These are phyloP conservation scores for Tinea semifulvella DNA, from an alignment of 2,888 invertebrate species.

Conservation along the genomic window DNA sequence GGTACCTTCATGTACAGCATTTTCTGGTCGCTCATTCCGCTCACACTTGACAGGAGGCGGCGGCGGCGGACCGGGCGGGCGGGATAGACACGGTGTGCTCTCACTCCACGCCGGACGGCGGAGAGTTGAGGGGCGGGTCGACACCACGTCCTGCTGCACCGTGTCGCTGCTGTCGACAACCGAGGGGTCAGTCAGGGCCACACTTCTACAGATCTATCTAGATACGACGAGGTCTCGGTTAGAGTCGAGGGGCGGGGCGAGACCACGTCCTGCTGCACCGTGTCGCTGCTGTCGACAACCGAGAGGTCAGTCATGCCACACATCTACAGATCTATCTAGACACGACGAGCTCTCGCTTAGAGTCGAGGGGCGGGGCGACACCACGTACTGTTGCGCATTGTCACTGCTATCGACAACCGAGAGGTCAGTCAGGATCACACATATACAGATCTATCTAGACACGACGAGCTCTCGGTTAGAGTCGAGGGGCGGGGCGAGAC, in stretches of 20 bases:
- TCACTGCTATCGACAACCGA: conserved; percentile 46
- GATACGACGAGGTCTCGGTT: no score
- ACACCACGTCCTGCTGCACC: conserved; percentile 28
- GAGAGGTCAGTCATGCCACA: no score
- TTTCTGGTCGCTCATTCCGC: conserved; percentile 43
- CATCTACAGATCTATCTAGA: no score
- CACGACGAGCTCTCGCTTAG: conserved; percentile 48
- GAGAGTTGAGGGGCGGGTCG: conserved; percentile 10
- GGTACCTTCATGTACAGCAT: conserved; percentile 64
- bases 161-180: conserved; percentile 46
- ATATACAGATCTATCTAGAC: no score
- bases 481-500: no score
- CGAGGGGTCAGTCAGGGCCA: no score
- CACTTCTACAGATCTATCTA: no score
- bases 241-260: no score
- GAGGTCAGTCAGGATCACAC: no score
- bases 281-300: no score
- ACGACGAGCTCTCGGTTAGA: no score
- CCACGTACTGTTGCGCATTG: conserved; percentile 32
- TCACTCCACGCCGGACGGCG: conserved; percentile 26
- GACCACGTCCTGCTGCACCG: no score
- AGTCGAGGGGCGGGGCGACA: conserved; percentile 11
- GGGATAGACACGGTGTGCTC: conserved; percentile 49
- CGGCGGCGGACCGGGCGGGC: conserved; percentile 29
- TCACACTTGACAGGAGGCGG: conserved; percentile 31